Evolutionary conservation across 64 coral and sea anemone species (phyloP), one percentile per base, ranked within the genome.

Genomic region (Pocillopora damicornis): DNA sequence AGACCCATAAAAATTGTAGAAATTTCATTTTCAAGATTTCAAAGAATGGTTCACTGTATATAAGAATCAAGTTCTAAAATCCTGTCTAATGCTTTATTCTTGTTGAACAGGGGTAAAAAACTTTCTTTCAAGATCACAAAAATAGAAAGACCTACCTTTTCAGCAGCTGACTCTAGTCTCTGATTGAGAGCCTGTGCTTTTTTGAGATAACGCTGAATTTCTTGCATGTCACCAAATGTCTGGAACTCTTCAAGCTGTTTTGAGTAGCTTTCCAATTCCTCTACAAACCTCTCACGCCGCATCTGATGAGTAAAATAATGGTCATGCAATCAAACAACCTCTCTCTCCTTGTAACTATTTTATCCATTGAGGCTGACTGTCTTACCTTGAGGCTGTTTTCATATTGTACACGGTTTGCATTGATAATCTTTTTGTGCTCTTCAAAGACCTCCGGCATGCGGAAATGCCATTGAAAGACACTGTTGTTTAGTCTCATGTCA

Each of bases 361-460:
- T 7, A 51, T 7, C 42, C 42, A 0, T 51, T 51, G 42, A 51
- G 42, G 7, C 42, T 51, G 42, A 51, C 3, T 51, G 38, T 1
- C 13, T 16, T 95, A 99, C 97, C 90, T 93, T 99, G 23, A 99
- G 93, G 60, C 97, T 99, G 64, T 99, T 99, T 81, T 99, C 97
- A 58, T 99, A 99, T 79, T 99, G 97, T 56, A 91, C 35, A 84
- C 97, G 97, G 88, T 99, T 99, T 13, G 97, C 97, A 85, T 99
- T 95, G 42, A 92, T 86, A 20, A 99, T 99, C 42, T 95, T 95
- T 60, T 99, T 99, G 93, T 99, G 97, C 74, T 99, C 97, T 60
- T 99, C 97, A 76, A 99, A 99, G 15, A 99, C 91, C 73, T 99
- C 97, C 35, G 97, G 97, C 97, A 99, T 99, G 83, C 97, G 63